A percentile compares a stretch with the other conserved stretches of the same genome.
These are phyloP conservation scores for Diaphora mendica DNA, from an alignment of 2,888 invertebrate genomes.

Conservation along the genomic window DNA sequence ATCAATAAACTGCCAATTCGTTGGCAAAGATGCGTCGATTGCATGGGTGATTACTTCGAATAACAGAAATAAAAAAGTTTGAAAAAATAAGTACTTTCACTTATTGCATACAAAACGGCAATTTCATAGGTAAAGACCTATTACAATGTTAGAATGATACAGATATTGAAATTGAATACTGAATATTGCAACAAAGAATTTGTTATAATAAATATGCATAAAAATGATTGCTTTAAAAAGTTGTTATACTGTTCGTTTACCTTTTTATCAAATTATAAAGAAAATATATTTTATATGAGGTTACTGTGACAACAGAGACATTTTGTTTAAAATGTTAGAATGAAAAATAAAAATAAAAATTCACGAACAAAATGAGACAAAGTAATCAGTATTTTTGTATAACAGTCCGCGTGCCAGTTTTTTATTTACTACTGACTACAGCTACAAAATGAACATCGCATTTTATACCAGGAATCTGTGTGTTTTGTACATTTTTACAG, in stretches of 20 bases:
- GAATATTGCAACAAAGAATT: too few species aligned
- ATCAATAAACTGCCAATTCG: too few species aligned
- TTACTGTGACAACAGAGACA: not conserved
- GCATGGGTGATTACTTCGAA: too few species aligned
- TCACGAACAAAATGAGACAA: not conserved
- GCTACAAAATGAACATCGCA: not conserved
- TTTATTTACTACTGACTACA: not conserved
- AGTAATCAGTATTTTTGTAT: not conserved
- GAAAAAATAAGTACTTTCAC: too few species aligned
- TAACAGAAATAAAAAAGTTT: too few species aligned
- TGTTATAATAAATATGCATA: too few species aligned
- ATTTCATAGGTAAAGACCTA: too few species aligned
- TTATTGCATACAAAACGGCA: too few species aligned
- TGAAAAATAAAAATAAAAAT: not conserved
- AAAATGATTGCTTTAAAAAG: too few species aligned
- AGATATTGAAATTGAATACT: too few species aligned
- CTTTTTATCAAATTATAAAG: not conserved
- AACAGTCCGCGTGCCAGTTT: not conserved
- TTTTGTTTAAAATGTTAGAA: not conserved
- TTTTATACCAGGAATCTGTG: not conserved
- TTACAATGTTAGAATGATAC: too few species aligned
- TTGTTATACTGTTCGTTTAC: not conserved
- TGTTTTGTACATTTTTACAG: not conserved
- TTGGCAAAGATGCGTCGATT: too few species aligned
- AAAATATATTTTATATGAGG: not conserved